Percentiles rank a stretch among this genome's conserved stretches.
phyloP scores from a whole-genome alignment of 2,113 vertebrate genomes.

The Coracopsis vasa region DNA sequence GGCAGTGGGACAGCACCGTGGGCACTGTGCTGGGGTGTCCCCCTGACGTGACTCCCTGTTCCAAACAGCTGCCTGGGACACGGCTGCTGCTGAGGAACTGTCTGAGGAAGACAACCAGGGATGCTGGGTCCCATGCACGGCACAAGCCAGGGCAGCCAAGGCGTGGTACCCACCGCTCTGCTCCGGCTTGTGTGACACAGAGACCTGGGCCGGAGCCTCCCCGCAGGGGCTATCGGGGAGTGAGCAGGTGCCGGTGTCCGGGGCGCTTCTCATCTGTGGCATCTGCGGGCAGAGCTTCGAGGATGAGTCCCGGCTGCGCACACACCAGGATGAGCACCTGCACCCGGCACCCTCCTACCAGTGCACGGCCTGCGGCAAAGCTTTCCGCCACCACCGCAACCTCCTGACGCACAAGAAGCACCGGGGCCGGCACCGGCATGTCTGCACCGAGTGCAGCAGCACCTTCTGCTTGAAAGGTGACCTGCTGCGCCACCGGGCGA shows the following conservation, averaged over 20 bases:
- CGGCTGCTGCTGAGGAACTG: neutral
- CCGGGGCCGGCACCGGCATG: slow-evolving; percentile 25
- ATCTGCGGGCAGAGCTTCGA: neutral
- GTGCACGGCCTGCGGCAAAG: neutral
- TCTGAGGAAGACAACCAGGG: accelerated
- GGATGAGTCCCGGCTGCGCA: neutral
- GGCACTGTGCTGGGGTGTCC: neutral
- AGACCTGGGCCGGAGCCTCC: accelerated
- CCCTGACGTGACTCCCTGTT: accelerated
- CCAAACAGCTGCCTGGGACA: neutral
- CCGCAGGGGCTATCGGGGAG: too few relatives aligned
- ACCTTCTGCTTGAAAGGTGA: slow-evolving; percentile 76
- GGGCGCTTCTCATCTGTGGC: neutral
- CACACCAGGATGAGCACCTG: neutral
- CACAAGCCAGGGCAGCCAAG: accelerated
- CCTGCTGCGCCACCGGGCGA: slow-evolving; percentile 85
- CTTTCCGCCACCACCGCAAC: slow-evolving; percentile 44
- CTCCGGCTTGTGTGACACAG: neutral
- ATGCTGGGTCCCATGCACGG: accelerated
- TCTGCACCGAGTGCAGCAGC: slow-evolving; percentile 48
- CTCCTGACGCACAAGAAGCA: slow-evolving; percentile 71
- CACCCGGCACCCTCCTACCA: slow-evolving; percentile 50
- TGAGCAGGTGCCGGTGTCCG: accelerated
- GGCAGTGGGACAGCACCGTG: accelerated
- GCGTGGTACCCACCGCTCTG: accelerated